Evolutionary conservation across 1,140 invertebrate species (phyloP).

Genomic region (Brachionus sp.): DNA sequence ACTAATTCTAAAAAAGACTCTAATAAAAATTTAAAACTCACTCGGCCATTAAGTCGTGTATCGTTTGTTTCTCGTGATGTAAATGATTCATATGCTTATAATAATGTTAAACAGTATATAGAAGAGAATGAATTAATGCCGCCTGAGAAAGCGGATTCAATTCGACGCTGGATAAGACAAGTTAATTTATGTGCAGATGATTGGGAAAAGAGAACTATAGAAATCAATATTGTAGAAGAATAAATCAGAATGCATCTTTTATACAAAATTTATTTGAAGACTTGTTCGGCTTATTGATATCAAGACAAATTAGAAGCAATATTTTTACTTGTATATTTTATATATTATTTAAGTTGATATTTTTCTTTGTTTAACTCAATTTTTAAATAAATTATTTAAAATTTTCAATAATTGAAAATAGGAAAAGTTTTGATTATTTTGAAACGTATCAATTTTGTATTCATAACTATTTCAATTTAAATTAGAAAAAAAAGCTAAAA

Average conservation of each 20-base stretch:
- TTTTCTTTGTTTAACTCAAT: neutral
- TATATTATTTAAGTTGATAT: neutral
- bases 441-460: too few species aligned
- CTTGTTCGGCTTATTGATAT: neutral
- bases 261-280: neutral
- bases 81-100: constrained; percentile 46
- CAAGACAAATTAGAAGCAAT: neutral
- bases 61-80: constrained; percentile 28
- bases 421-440: too few species aligned
- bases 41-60: neutral
- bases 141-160: constrained; percentile 36
- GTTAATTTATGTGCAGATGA: constrained; percentile 20
- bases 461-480: too few species aligned
- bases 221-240: constrained; percentile 37
- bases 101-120: constrained; percentile 45
- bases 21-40: neutral
- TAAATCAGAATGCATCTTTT: neutral
- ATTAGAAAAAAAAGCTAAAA: too few species aligned
- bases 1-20: constrained; percentile 6
- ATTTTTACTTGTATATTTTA: too few species aligned
- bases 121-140: constrained; percentile 46
- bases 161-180: constrained; percentile 22
- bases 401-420: too few species aligned
- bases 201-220: constrained; percentile 32
- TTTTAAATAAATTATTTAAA: neutral